These are phyloP conservation scores for Stenchaetothrips biformis DNA, from an alignment of 2,888 invertebrate species.

Conservation along the genomic window DNA sequence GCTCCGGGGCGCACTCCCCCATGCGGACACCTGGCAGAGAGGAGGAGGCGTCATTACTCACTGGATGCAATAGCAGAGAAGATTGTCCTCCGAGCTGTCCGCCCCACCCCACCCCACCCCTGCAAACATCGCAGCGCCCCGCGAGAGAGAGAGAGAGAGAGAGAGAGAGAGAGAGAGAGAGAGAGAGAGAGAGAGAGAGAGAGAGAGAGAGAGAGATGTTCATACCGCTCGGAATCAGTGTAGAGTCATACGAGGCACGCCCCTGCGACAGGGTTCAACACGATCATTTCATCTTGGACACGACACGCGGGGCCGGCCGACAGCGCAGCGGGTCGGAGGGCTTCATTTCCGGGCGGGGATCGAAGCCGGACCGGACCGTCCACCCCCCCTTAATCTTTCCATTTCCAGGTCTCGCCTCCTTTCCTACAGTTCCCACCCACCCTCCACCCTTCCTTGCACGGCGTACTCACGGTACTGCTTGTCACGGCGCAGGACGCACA, in stretches of 20 bases:
- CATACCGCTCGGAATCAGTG: no score
- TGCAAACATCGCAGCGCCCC: no score
- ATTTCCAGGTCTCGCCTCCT: background rate
- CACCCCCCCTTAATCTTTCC: background rate
- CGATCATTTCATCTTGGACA: no score
- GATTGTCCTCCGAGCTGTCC: no score
- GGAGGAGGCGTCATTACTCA: background rate
- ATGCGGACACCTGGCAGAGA: slow-evolving; percentile 38
- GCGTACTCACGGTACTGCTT: slow-evolving; percentile 59
- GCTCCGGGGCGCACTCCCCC: slow-evolving; percentile 35
- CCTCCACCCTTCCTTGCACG: background rate
- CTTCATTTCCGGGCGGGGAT: slow-evolving; percentile 9
- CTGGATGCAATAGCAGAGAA: background rate
- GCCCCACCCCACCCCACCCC: no score
- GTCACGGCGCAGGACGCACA: slow-evolving; percentile 63
- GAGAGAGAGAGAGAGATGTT: background rate
- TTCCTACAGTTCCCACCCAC: background rate
- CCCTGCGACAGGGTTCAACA: no score
- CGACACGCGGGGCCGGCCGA: no score
- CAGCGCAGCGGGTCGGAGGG: no score
- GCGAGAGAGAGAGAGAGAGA: background rate
- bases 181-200: background rate
- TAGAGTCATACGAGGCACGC: no score
- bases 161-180: background rate
- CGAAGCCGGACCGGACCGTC: background rate